These are phyloP conservation scores for Sebastes melanostomus DNA, from an alignment of 2,797 vertebrate species.

Conservation along the genomic window DNA sequence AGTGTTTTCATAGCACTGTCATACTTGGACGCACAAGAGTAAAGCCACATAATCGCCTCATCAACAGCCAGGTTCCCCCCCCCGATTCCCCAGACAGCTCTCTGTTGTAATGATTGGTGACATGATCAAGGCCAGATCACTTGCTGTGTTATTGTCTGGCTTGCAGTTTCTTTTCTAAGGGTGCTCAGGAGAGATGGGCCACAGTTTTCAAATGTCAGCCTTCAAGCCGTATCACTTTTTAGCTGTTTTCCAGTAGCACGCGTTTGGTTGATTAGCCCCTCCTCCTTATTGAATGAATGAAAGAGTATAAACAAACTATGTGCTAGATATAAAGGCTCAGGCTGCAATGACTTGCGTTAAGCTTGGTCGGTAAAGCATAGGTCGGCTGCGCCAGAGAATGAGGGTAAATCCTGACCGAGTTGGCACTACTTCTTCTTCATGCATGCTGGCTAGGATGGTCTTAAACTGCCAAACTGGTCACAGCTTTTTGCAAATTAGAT, in stretches of 20 bases:
- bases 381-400: neutral
- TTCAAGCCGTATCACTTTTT: constrained; percentile 50
- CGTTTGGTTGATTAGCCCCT: neutral
- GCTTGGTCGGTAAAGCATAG: constrained; percentile 20
- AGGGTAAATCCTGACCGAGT: constrained; percentile 10
- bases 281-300: constrained; percentile 15
- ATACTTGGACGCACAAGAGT: constrained; percentile 70
- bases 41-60: constrained; percentile 81
- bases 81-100: constrained; percentile 66
- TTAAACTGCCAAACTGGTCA: constrained; percentile 22
- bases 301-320: neutral
- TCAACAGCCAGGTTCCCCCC: constrained; percentile 73
- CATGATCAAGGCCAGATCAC: constrained; percentile 77
- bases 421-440: constrained; percentile 2
- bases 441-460: neutral
- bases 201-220: constrained; percentile 54
- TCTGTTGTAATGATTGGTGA: constrained; percentile 76
- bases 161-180: constrained; percentile 65
- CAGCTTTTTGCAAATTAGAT: constrained; percentile 33
- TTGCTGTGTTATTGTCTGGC: constrained; percentile 67
- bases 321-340: neutral
- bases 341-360: constrained; percentile 9
- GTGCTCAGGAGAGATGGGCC: constrained; percentile 57
- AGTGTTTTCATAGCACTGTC: constrained; percentile 66
- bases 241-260: neutral